These are phyloP conservation scores for Tenrec ecaudatus DNA, from an alignment of 2,113 vertebrate species.

Conservation along the genomic window DNA sequence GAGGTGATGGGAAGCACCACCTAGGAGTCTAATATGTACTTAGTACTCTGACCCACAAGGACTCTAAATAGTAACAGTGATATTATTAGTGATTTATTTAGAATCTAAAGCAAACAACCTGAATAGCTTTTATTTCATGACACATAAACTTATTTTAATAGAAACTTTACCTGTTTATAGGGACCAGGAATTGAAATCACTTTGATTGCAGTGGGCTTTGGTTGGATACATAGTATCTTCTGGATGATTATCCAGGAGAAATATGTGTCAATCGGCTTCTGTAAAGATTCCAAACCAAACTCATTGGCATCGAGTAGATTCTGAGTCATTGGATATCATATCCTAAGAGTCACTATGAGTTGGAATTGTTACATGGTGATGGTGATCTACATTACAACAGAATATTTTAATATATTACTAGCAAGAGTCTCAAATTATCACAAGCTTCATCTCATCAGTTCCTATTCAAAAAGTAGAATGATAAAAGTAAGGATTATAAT, in stretches of 20 bases:
- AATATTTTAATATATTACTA: slow-evolving; percentile 37
- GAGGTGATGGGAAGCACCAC: too few relatives aligned
- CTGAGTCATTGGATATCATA: not conserved
- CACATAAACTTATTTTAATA: not conserved
- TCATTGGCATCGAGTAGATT: too few relatives aligned
- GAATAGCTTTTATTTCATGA: slow-evolving; percentile 20
- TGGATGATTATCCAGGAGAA: not conserved
- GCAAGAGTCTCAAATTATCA: not conserved
- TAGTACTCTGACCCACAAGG: not conserved
- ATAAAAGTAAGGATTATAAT: not conserved
- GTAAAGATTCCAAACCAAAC: not conserved
- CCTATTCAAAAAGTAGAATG: not conserved
- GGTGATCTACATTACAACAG: not conserved
- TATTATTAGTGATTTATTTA: not conserved
- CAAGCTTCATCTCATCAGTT: not conserved
- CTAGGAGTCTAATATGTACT: not conserved
- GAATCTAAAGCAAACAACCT: not conserved
- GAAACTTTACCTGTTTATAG: not conserved
- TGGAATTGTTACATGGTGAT: not conserved
- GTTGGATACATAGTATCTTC: not conserved
- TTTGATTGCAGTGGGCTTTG: too few relatives aligned
- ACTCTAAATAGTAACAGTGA: not conserved
- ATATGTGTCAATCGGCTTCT: not conserved
- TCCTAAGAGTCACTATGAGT: not conserved
- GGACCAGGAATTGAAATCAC: too few relatives aligned